Percentiles rank a stretch among this genome's conserved stretches.
Evolutionary conservation across 2,888 invertebrate genomes (phyloP).

Genomic region (Melanchra persicariae): DNA sequence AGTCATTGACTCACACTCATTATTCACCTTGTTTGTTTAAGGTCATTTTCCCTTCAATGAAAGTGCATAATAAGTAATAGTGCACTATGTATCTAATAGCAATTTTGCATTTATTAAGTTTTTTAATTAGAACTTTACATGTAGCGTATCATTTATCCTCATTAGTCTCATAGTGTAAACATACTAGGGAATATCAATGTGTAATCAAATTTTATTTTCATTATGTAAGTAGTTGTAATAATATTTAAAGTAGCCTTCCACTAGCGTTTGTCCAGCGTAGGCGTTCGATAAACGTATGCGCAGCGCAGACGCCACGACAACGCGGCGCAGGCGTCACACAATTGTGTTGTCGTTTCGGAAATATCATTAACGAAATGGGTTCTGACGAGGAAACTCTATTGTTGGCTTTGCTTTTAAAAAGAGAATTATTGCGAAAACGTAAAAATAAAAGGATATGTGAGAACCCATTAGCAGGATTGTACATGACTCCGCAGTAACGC

Average conservation of each 20-base stretch:
- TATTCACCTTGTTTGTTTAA: not conserved
- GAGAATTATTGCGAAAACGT: too few species aligned
- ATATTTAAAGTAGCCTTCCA: not conserved
- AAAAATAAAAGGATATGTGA: too few species aligned
- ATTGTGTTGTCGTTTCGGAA: too few species aligned
- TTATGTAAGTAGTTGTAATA: constrained; percentile 9
- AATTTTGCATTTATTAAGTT: constrained; percentile 53
- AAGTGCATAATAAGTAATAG: constrained; percentile 8
- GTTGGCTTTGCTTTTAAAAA: too few species aligned
- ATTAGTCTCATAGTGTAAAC: constrained; percentile 22
- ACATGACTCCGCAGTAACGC: too few species aligned
- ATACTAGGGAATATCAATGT: constrained; percentile 23
- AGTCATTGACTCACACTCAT: constrained; percentile 2
- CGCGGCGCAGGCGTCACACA: too few species aligned
- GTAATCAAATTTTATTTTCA: constrained; percentile 25
- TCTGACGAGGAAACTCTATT: too few species aligned
- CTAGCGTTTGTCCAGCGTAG: too few species aligned
- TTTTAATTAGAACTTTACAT: constrained; percentile 32
- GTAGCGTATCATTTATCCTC: constrained; percentile 18
- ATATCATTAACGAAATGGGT: too few species aligned
- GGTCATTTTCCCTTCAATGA: constrained; percentile 11
- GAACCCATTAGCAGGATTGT: too few species aligned
- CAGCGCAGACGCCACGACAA: too few species aligned
- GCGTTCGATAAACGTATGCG: too few species aligned
- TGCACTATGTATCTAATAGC: constrained; percentile 32